phyloP scores from a whole-genome alignment of 2,113 vertebrate genomes.

The Nibea coibor region DNA sequence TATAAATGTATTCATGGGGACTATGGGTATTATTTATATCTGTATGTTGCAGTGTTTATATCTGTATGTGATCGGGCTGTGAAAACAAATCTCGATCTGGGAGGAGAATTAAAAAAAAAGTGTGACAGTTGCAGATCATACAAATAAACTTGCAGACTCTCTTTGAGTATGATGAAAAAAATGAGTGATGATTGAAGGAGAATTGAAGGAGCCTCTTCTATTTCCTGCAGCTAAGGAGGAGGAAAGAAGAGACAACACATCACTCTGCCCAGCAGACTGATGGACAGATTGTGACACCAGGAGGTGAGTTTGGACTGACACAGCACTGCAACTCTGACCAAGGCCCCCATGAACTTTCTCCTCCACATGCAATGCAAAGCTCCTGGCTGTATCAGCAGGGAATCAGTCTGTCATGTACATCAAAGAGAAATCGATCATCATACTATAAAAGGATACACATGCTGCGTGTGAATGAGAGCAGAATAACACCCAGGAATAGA shows the following conservation, averaged over 20 bases:
- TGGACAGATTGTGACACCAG: constrained; percentile 43
- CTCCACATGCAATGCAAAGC: neutral
- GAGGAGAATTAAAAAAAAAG: neutral
- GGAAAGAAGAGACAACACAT: neutral
- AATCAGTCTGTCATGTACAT: constrained; percentile 46
- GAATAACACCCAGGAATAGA: constrained; percentile 24
- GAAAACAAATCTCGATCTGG: too few relatives aligned
- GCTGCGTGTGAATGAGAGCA: constrained; percentile 36
- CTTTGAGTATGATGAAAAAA: constrained; percentile 12
- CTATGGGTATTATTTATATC: too few relatives aligned
- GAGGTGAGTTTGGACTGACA: constrained; percentile 41
- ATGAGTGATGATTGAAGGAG: constrained; percentile 14
- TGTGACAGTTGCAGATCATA: constrained; percentile 28
- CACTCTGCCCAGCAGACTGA: neutral
- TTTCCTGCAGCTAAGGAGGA: constrained; percentile 19
- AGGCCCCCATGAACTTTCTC: neutral
- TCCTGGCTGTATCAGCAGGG: constrained; percentile 32
- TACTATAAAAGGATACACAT: constrained; percentile 21
- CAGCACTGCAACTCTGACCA: neutral
- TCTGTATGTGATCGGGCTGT: too few relatives aligned
- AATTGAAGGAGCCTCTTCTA: constrained; percentile 8
- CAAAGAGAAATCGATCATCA: constrained; percentile 59
- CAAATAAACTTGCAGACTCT: constrained; percentile 43
- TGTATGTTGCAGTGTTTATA: too few relatives aligned
- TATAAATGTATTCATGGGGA: too few relatives aligned